These are phyloP conservation scores for Myiothlypis coronata DNA, from an alignment of 2,797 vertebrate genomes.

Conservation along the genomic window DNA sequence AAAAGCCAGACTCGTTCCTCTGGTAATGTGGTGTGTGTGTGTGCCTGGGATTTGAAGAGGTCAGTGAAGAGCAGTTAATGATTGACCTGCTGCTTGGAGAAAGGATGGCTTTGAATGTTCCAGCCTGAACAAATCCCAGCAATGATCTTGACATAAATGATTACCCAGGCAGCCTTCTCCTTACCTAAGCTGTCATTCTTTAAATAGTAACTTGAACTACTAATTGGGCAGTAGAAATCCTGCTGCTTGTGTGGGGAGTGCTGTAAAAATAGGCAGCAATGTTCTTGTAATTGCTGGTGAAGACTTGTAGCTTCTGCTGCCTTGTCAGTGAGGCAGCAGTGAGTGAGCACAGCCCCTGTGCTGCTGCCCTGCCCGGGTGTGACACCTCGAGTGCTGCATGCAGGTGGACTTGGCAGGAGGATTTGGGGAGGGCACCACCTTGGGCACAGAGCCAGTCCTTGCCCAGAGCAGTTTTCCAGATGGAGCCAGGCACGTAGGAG, in stretches of 20 bases:
- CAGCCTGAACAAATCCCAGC: constrained; percentile 43
- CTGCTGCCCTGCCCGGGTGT: neutral
- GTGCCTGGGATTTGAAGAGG: constrained; percentile 14
- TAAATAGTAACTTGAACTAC: constrained; percentile 60
- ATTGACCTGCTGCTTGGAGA: constrained; percentile 36
- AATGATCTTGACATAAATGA: constrained; percentile 45
- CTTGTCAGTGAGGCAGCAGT: neutral
- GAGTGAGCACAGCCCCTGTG: neutral
- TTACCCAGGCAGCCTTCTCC: constrained; percentile 48
- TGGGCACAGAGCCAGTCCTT: neutral
- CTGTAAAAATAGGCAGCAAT: constrained; percentile 28
- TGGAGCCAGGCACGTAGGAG: constrained; percentile 17
- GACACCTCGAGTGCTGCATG: neutral
- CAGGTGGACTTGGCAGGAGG: neutral
- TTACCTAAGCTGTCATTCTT: constrained; percentile 54
- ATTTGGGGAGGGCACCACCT: neutral
- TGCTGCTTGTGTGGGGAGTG: neutral
- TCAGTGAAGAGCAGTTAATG: constrained; percentile 56
- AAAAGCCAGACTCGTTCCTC: constrained; percentile 15
- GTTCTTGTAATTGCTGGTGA: constrained; percentile 47
- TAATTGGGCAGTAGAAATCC: constrained; percentile 56
- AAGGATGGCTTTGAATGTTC: constrained; percentile 32
- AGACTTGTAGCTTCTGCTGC: neutral
- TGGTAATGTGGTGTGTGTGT: neutral
- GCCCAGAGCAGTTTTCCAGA: neutral